Base-by-base conservation (phyloP, 1,140 invertebrate species). In the Pseudomyrmex gracilis region DNA sequence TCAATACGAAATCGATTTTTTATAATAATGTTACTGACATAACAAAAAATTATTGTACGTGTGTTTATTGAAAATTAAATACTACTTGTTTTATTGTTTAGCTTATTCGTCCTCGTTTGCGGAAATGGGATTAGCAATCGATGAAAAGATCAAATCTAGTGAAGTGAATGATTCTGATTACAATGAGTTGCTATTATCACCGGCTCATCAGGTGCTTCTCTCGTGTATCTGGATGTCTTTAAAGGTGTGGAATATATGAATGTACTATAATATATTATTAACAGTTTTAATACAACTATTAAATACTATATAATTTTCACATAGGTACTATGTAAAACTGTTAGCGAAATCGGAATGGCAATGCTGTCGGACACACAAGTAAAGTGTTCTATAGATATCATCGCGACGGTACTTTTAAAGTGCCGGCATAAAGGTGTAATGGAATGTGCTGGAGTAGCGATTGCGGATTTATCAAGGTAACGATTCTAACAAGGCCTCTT, bases 371-470 rank as follows among this genome's bases (percentile, higher is more conserved):
- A 91, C 43, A 85, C 94, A 70, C 93, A 93, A 45, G 90, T 95
- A 45, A 92, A 93, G 87, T 95, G 95, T 87, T 92, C 90, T 0
- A 66, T 95, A 12, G 91, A 96, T 55, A 94, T 97, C 34, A 95
- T 96, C 49, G 94, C 95, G 73, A 93, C 92, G 34, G 95, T 97
- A 64, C 92, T 97, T 66, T 95, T 96, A 58, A 96, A 95, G 34
- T 97, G 97, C 89, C 94, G 97, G 10, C 97, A 97, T 90, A 97
- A 98, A 94, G 97, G 97, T 60, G 97, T 96, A 34, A 97, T 98
- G 73, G 97, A 98, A 93, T 94, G 96, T 15, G 96, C 96, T 1
- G 96, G 96, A 2, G 83, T 93, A 68, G 94, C 95, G 51, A 94
- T 97, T 73, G 95, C 94, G 90, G 90, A 92, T 57, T 95, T 95